These are phyloP conservation scores for Orgyia antiqua DNA, from an alignment of 2,888 invertebrate species.

Conservation along the genomic window DNA sequence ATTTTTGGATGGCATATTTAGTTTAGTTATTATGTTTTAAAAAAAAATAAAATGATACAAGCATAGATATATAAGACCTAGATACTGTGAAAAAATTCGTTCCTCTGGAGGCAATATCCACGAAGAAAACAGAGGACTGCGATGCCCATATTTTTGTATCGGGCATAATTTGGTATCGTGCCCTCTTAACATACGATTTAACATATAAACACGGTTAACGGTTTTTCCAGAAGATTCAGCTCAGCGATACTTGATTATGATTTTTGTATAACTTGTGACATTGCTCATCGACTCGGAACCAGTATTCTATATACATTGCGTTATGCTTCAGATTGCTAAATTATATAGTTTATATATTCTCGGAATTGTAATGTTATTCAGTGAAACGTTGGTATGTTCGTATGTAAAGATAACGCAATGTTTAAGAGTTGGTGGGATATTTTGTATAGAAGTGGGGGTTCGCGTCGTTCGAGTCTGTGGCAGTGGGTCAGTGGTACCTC, in stretches of 20 bases:
- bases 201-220: too few species aligned
- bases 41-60: too few species aligned
- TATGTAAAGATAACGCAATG: constrained; percentile 24
- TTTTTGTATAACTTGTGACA: constrained; percentile 7
- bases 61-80: too few species aligned
- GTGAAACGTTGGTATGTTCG: constrained; percentile 8
- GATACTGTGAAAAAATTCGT: too few species aligned
- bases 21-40: too few species aligned
- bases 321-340: neutral
- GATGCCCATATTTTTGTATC: too few species aligned
- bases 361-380: constrained; percentile 5
- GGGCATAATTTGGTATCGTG: too few species aligned
- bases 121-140: too few species aligned
- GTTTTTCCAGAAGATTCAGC: too few species aligned
- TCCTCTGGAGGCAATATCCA: too few species aligned
- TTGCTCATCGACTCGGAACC: constrained; percentile 10
- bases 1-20: too few species aligned
- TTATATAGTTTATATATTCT: constrained; percentile 4
- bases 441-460: constrained; percentile 44
- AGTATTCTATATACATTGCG: constrained; percentile 4
- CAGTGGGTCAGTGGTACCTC: constrained; percentile 74
- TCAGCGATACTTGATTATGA: neutral
- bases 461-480: constrained; percentile 45
- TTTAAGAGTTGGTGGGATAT: constrained; percentile 27
- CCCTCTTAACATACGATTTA: too few species aligned